Evolutionary conservation across 1,140 invertebrate genomes (phyloP), one percentile per base, ranked within the genome.

Genomic region (Brachionus manjavacas): DNA sequence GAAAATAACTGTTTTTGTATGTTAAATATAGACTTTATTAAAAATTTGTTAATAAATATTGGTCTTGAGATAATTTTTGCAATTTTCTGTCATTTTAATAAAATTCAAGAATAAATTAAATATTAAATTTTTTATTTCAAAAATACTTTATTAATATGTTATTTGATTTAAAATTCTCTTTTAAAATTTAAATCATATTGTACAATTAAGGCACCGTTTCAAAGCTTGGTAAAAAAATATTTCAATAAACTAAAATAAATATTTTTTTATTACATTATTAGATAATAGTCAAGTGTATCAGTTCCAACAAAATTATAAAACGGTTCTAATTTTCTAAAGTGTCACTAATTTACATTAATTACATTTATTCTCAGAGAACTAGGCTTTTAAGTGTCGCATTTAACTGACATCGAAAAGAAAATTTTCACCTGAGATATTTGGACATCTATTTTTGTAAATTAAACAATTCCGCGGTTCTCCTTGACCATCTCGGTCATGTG

Each of bases 401-500:
- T 60, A 16, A 60, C 20, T 23, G n/a, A 60, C 16, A 60, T 25
- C 20, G 6, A 60, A 60, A 60, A 11, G 4, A 20, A 60, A 52
- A 16, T 60, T 14, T 60, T 60, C 52, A 23, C 16, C 28, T 72
- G 68, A 72, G 39, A 39, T 72, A 72, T 3, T 60, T 20, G n/a
- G 25, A 60, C 16, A 60, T 52, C 16, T 16, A 4, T n/a, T 16
- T 6, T 20, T 8, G 52, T 20, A 60, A 49, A 12, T 46, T 81
- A 81, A 20, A 68, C 52, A 39, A 81, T 31, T 43, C 79, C 79
- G 12, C 79, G 79, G 28, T 81, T 81, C 66, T 81, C 52, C 66
- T 84, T 84, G 46, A 84, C 31, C 52, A 84, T 49, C 52, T 84
- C 68, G 41, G 68, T 98, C 86, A 99, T 92, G 97, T 97, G 99